Conservation (phyloP, 2,888 invertebrate genomes). For the Unio pictorum region DNA sequence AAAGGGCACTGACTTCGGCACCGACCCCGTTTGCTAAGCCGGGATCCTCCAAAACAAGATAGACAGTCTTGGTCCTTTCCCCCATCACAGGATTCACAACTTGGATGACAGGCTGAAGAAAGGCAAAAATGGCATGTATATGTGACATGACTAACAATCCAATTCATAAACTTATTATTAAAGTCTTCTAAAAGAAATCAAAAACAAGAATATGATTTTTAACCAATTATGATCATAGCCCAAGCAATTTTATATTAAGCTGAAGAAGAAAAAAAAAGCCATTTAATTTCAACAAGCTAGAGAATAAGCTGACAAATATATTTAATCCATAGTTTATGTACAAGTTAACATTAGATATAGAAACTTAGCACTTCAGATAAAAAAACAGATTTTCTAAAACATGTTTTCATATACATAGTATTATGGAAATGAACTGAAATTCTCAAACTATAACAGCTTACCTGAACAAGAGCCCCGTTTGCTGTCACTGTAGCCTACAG, state of each 20-base stretch:
- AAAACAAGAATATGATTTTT: too few relatives aligned
- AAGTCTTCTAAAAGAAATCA: too few relatives aligned
- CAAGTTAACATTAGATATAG: too few relatives aligned
- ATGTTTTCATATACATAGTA: neutral
- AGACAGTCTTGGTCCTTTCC: constrained; percentile 46
- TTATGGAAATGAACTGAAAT: neutral
- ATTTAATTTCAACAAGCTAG: too few relatives aligned
- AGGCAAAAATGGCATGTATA: neutral
- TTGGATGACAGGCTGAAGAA: constrained; percentile 55
- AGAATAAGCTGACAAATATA: too few relatives aligned
- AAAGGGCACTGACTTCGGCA: constrained; percentile 42
- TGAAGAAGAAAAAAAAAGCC: too few relatives aligned
- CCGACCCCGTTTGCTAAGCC: constrained; percentile 37
- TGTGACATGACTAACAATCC: neutral
- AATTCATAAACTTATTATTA: too few relatives aligned
- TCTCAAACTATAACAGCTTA: constrained; percentile 19
- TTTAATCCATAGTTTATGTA: too few relatives aligned
- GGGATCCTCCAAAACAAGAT: constrained; percentile 44
- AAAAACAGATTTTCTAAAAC: too few relatives aligned
- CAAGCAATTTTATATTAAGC: too few relatives aligned
- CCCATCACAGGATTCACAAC: constrained; percentile 55
- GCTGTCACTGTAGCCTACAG: constrained; percentile 42
- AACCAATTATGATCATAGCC: too few relatives aligned
- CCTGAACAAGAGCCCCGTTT: constrained; percentile 42
- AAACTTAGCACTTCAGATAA: too few relatives aligned